Evolutionary conservation across 2,113 vertebrate species (phyloP), one percentile per base, ranked within the genome.

Genomic region (Chauna torquata): DNA sequence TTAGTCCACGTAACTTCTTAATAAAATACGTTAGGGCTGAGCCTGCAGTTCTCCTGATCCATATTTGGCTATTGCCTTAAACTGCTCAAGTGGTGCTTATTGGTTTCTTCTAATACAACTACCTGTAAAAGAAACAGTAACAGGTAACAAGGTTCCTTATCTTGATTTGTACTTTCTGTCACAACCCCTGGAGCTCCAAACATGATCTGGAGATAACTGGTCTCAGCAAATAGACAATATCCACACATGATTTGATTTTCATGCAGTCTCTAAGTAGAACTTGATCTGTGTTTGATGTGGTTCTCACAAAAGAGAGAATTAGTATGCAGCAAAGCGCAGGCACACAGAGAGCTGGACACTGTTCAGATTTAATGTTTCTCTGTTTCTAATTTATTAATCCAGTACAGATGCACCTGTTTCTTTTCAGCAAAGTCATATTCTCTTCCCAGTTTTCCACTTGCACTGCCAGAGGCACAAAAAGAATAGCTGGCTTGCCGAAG

Each of bases 371-470:
- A 77, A 89, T 40, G 38, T 88, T 95, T 86, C 34, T 27, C 23
- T 78, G 40, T 76, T 85, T 92, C 90, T 97, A 76, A 91, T 93
- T 88, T 96, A 95, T 96, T 97, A 89, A 77, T 34, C 50, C 34
- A 54, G 70, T 79, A 64, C 25, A 80, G 76, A 92, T 93, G 74
- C 86, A 94, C 92, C 83, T 88, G 81, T 52, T 96, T 89, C 38
- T 87, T 92, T 96, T 92, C 79, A 95, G 50, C 19, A 58, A 75
- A 59, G 42, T 50, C 34, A 44, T 90, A 8, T 89, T 95, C 18
- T 92, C 78, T 95, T n/a, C 59, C 14, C 36, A 45, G 42, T 94
- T 91, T 97, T 81, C 57, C 71, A 57, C 38, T 93, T 96, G 62
- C n/a, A 40, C 6, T 90, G 87, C 91, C 89, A 96, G 42, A 88